Base-by-base conservation (phyloP, 2,888 invertebrate species). In the Parnassius glacialis region DNA sequence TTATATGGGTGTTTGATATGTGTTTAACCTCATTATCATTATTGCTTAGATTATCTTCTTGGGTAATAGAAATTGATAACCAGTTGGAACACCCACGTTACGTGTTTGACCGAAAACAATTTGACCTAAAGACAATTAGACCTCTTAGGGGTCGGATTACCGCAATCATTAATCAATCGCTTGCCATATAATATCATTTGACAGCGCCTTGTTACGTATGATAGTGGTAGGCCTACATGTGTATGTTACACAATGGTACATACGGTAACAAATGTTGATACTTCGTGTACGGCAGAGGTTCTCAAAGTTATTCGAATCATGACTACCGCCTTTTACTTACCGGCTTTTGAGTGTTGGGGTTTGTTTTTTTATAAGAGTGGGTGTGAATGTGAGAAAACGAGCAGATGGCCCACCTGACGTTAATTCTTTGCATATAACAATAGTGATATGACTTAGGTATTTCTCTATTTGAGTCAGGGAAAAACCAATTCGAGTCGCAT, bases 61-160 rank as follows among this genome's bases (percentile, higher is more conserved):
- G 7, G 7, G 13, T 42, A n/a, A 47, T 9, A 47, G 3, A n/a
- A 13, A 47, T 34, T n/a, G 10, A 13, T 12, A 12, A 47, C 13
- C 41, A 10, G 56, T 48, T 13, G 47, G 16, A 34, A n/a, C 25
- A 41, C 2, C n/a, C 43, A 11, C 13, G 57, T 57, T 42, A 57
- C 50, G 5, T 54, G 16, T 20, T 58, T 20, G 51, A 50, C 42
- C 57, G 44, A 13, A 44, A n/a, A 10, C 12, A 25, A 34, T n/a
- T 41, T 58, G 52, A 58, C 16, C 57, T 58, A 13, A 52, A 44
- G 10, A 10, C 16, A 25, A 34, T 34, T 41, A 52, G 44, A 58
- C 51, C 58, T 52, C 51, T 1, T 20, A 13, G 43, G 11, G 51
- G 58, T 51, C 51, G 51, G 1, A 58, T 16, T n/a, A 25, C 44